phyloP scores from a whole-genome alignment of 2,888 invertebrate species.

The Cephus sareptanus region DNA sequence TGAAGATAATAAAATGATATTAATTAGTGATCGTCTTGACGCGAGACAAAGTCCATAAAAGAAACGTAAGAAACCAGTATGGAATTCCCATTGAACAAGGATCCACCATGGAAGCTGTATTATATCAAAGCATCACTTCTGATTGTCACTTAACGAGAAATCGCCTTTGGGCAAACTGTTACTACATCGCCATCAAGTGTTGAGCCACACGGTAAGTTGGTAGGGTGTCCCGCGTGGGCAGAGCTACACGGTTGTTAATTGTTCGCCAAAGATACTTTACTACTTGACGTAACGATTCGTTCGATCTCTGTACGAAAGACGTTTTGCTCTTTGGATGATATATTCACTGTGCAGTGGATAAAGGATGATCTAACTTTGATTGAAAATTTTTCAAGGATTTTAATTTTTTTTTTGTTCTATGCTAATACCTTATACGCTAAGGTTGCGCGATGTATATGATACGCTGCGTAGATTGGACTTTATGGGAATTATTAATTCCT shows the following conservation, averaged over 20 bases:
- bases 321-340: background rate
- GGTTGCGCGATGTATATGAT: background rate
- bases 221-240: conserved; percentile 41
- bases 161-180: conserved; percentile 56
- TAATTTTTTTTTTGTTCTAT: background rate
- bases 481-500: background rate
- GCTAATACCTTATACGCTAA: background rate
- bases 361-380: background rate
- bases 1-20: background rate
- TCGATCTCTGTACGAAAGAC: background rate
- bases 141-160: conserved; percentile 64
- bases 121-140: conserved; percentile 56
- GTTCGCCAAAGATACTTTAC: conserved; percentile 59
- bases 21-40: background rate
- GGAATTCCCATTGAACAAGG: background rate
- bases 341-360: background rate
- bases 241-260: conserved; percentile 55
- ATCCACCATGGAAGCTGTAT: conserved; percentile 15
- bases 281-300: background rate
- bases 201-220: conserved; percentile 20
- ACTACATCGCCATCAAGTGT: conserved; percentile 32
- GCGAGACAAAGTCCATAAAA: background rate
- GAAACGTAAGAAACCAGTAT: background rate
- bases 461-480: background rate
- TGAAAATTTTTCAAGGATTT: background rate